Base-by-base conservation (phyloP, 2,888 invertebrate species). In the Ceraclea dissimilis region DNA sequence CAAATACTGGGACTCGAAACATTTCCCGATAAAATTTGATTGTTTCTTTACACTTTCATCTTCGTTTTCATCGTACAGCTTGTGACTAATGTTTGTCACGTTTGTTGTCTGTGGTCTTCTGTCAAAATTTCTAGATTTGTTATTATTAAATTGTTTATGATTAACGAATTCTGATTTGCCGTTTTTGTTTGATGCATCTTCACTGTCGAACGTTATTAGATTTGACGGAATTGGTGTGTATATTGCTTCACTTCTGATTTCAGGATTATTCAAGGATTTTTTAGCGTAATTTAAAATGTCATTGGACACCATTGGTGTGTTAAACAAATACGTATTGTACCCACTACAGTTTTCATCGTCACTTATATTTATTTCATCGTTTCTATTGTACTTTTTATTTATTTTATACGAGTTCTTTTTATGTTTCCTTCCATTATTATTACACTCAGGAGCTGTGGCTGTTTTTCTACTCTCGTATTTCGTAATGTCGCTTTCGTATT, bases 1-100 rank as follows among this genome's bases (percentile, higher is more conserved):
- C 48, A 69, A 68, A 56, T 73, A 74, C 51, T 72, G 68, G 2
- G 68, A 67, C 60, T 73, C 73, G 52, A 73, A 70, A 62, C 69
- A 70, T 33, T 44, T 17, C 5, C 34, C 49, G 13, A 26, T 16
- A 6, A 18, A 6, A 2, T 11, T 19, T 13, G 47, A 47, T 33
- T 47, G 39, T 20, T 56, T 56, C 31, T 31, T 50, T n/a, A 39
- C 39, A 16, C 13, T n/a, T 16, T 39, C 39, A 8, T 16, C 39
- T 13, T 39, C 39, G 16, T 13, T 39, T 39, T 39, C 39, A 5
- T 39, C 39, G n/a, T 39, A 4, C 39, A 39, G 5, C 16, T 13
- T 39, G 13, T 39, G 5, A 8, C 39, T 5, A 2, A 39, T 13
- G 13, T 39, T 13, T 13, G 13, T 39, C 13, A 39, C 13, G 13